Evolutionary conservation across 2,888 invertebrate genomes (phyloP).

Genomic region (Dryococelus australis): DNA sequence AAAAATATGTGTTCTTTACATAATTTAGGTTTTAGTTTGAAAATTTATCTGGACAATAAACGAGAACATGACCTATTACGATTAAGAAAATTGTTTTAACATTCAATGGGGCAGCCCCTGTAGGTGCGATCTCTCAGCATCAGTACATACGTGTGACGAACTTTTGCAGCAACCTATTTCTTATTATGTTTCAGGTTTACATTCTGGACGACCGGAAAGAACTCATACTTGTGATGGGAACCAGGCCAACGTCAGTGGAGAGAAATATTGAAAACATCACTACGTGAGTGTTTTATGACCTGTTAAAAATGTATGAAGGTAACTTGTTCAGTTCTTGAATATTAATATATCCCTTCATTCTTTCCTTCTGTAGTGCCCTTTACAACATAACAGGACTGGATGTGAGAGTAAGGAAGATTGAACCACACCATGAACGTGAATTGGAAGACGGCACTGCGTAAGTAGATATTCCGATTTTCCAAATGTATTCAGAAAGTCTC

Average conservation of each 20-base stretch:
- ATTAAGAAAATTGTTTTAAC: too few species aligned
- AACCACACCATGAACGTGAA: constrained; percentile 74
- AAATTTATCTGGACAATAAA: too few species aligned
- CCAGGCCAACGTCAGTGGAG: constrained; percentile 79
- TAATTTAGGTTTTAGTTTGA: too few species aligned
- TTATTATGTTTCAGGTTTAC: constrained; percentile 67
- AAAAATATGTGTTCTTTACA: too few species aligned
- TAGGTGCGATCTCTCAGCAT: too few species aligned
- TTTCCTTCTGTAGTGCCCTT: constrained; percentile 61
- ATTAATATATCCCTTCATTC: constrained; percentile 7
- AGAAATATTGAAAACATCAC: constrained; percentile 74
- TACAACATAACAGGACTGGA: constrained; percentile 80
- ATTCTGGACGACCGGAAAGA: constrained; percentile 83
- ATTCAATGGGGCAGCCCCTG: too few species aligned
- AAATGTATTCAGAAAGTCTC: neutral
- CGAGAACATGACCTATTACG: too few species aligned
- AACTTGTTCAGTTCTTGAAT: neutral
- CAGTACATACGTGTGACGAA: too few species aligned
- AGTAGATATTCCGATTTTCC: constrained; percentile 55
- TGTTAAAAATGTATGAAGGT: neutral
- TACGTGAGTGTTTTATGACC: constrained; percentile 57
- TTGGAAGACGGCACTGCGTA: constrained; percentile 72
- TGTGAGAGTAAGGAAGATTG: constrained; percentile 77
- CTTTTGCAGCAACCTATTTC: too few species aligned
- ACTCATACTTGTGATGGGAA: constrained; percentile 78